Evolutionary conservation across 2,113 vertebrate genomes (phyloP), one percentile per base, ranked within the genome.

Genomic region (Reinhardtius hippoglossoides): DNA sequence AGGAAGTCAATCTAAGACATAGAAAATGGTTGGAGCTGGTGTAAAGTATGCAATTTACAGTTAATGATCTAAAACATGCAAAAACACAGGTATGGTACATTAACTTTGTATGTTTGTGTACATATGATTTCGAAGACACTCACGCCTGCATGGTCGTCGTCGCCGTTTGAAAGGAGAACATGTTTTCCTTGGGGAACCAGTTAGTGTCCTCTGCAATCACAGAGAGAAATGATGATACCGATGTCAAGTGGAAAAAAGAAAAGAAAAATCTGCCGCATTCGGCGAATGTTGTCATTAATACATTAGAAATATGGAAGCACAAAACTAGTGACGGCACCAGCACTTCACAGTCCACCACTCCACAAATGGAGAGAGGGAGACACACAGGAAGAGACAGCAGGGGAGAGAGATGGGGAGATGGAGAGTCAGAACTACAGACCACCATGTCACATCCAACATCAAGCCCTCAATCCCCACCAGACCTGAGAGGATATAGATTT

Each of bases 81-180:
- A 61, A 79, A 71, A 57, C 42, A 64, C 21, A 46, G 23, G 57
- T 24, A 52, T 6, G 21, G 35, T 18, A 35, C 7, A 3, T 71
- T 80, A 62, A 76, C 14, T 20, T 31, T 24, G 57, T 44, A 9
- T 23, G 16, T 73, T 44, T 71, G 46, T 83, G 52, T 52, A 18
- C 0, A 13, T 68, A 40, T 24, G 44, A 76, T 42, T 68, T 26
- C 35, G 9, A 31, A 35, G 46, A 65, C 81, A 97, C 98, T 98
- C 93, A 99, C 98, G 98, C 98, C 95, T 99, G 98, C 96, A 99
- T 98, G 94, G 98, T 98, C 74, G 98, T 99, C 66, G 97, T 97
- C 71, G 98, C 97, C 1, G 97, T 97, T 87, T 98, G 97, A 92
- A 99, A 99, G 92, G 92, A 96, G 95, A 99, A 98, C 92, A 98